A percentile compares a stretch with the other conserved stretches of the same genome.
Evolutionary conservation across 2,888 invertebrate species (phyloP).

Genomic region (Minunthozetes semirufus): DNA sequence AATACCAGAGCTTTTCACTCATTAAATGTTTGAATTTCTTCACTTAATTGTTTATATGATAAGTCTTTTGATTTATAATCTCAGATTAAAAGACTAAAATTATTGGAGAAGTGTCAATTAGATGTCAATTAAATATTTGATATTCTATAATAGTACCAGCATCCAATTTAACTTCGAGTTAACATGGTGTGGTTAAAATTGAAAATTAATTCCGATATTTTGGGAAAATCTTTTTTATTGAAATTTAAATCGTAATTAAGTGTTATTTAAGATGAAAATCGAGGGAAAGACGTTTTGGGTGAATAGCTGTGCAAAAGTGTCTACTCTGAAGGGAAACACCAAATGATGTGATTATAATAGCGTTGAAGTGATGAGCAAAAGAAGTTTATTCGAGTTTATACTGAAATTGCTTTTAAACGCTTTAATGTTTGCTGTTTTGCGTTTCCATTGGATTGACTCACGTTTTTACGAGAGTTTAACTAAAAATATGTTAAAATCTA

Average conservation of each 20-base stretch:
- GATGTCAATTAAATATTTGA: too few species aligned
- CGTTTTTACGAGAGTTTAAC: background rate
- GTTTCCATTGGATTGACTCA: background rate
- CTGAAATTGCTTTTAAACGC: conserved; percentile 4
- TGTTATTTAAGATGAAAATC: background rate
- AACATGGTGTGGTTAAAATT: too few species aligned
- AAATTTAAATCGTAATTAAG: background rate
- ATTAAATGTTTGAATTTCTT: background rate
- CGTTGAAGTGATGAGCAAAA: conserved; percentile 6
- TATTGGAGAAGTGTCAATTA: too few species aligned
- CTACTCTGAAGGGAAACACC: background rate
- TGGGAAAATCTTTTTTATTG: background rate
- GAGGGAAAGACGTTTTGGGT: background rate
- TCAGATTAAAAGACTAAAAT: too few species aligned
- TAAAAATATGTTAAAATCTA: background rate
- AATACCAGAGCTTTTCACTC: too few species aligned
- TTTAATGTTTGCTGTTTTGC: background rate
- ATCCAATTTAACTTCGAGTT: too few species aligned
- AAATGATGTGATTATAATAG: conserved; percentile 19
- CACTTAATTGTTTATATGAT: too few species aligned
- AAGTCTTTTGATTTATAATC: too few species aligned
- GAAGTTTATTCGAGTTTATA: background rate
- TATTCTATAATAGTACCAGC: too few species aligned
- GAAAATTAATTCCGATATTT: too few species aligned
- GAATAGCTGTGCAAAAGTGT: background rate